Conservation (phyloP, 2,113 vertebrate genomes). For the Oryctolagus cuniculus region DNA sequence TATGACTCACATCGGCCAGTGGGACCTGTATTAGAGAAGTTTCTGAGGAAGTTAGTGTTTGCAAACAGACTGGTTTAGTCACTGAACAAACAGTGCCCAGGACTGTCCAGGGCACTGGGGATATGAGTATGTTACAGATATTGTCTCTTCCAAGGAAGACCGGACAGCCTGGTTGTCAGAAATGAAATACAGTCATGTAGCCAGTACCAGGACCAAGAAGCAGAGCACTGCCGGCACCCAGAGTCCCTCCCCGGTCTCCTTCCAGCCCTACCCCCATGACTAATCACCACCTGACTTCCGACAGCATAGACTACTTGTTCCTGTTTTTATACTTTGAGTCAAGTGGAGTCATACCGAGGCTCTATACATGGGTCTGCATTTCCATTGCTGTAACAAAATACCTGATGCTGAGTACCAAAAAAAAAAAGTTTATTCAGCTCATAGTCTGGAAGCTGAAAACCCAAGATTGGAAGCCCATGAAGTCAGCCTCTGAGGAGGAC, state of each 20-base stretch:
- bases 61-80: neutral
- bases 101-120: no score
- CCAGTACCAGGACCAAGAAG: neutral
- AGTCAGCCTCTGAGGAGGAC: neutral
- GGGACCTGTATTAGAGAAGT: neutral
- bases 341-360: neutral
- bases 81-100: neutral
- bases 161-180: neutral
- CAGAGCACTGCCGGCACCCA: neutral
- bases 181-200: neutral
- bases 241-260: neutral
- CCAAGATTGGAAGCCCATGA: neutral
- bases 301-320: neutral
- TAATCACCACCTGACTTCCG: neutral
- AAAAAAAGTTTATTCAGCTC: neutral
- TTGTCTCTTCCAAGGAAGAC: neutral
- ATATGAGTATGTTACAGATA: neutral
- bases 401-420: neutral
- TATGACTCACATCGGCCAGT: neutral
- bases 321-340: slow-evolving; percentile 8
- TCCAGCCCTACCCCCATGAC: neutral
- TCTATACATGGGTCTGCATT: neutral
- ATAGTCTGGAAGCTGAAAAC: neutral
- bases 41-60: neutral
- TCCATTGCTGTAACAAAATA: neutral